Evolutionary conservation across 2,113 vertebrate species (phyloP).

Genomic region (Sisor rabdophorus): DNA sequence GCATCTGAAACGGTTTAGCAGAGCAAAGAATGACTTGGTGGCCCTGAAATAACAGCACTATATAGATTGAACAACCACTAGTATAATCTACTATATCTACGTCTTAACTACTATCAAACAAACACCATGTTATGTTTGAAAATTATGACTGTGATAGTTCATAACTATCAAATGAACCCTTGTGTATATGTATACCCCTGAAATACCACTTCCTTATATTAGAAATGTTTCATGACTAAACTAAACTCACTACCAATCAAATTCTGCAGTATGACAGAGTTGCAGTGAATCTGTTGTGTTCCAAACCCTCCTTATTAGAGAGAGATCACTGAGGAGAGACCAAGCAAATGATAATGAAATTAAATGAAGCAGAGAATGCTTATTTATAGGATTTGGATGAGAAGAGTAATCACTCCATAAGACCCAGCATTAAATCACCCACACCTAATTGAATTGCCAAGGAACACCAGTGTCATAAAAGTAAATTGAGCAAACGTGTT

Average conservation of each 20-base stretch:
- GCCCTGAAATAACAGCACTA: too few relatives aligned
- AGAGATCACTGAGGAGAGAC: slow-evolving; percentile 18
- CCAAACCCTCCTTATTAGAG: background rate
- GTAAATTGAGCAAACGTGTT: slow-evolving; percentile 43
- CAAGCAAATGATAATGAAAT: slow-evolving; percentile 36
- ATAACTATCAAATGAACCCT: too few relatives aligned
- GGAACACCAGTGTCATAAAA: slow-evolving; percentile 37
- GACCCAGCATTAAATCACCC: slow-evolving; percentile 28
- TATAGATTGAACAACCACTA: too few relatives aligned
- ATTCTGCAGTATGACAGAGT: background rate
- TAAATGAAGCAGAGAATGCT: slow-evolving; percentile 40
- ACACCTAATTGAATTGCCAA: slow-evolving; percentile 28
- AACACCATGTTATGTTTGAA: too few relatives aligned
- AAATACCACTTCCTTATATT: too few relatives aligned
- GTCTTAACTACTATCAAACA: too few relatives aligned
- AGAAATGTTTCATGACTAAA: too few relatives aligned
- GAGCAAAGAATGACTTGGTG: too few relatives aligned
- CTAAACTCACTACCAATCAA: background rate
- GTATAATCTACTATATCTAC: too few relatives aligned
- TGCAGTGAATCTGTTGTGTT: background rate
- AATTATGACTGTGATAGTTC: too few relatives aligned
- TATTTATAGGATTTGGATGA: slow-evolving; percentile 37
- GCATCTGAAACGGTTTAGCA: too few relatives aligned
- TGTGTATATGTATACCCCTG: too few relatives aligned
- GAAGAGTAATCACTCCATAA: slow-evolving; percentile 38